phyloP scores from a whole-genome alignment of 2,113 vertebrate genomes.

The Chelonoidis abingdonii region DNA sequence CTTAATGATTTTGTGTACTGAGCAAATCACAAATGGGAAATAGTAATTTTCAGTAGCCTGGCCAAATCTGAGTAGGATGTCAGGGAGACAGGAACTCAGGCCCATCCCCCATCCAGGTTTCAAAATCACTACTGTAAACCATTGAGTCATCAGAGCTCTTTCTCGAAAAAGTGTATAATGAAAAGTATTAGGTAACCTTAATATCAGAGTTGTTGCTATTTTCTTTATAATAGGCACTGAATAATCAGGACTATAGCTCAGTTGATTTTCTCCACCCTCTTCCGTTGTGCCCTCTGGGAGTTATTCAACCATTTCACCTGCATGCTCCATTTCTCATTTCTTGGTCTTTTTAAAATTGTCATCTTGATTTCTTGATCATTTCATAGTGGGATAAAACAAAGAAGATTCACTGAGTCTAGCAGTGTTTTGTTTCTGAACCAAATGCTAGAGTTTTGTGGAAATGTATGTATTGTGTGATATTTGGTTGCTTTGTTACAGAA shows the following conservation, averaged over 20 bases:
- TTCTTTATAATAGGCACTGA: not conserved
- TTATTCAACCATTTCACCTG: not conserved
- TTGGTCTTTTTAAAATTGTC: not conserved
- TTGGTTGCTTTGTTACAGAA: not conserved
- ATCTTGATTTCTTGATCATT: not conserved
- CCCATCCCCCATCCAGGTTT: too few species aligned
- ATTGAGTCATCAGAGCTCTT: too few species aligned
- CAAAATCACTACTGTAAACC: too few species aligned
- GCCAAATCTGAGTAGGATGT: too few species aligned
- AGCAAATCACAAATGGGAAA: too few species aligned
- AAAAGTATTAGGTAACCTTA: not conserved
- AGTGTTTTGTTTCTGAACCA: not conserved
- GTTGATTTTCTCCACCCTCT: not conserved
- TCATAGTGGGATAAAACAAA: not conserved
- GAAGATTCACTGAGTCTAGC: not conserved
- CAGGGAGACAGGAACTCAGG: too few species aligned
- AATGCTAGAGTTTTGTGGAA: not conserved
- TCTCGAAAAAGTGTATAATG: not conserved
- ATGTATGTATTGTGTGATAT: fast-evolving
- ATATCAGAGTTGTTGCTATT: not conserved
- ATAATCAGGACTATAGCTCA: not conserved
- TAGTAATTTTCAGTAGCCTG: too few species aligned
- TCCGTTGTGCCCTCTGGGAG: not conserved
- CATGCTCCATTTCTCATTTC: not conserved
- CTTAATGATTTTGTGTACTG: too few species aligned